Base-by-base conservation (phyloP, 1,140 invertebrate genomes). In the Drosophila ogumai region DNA sequence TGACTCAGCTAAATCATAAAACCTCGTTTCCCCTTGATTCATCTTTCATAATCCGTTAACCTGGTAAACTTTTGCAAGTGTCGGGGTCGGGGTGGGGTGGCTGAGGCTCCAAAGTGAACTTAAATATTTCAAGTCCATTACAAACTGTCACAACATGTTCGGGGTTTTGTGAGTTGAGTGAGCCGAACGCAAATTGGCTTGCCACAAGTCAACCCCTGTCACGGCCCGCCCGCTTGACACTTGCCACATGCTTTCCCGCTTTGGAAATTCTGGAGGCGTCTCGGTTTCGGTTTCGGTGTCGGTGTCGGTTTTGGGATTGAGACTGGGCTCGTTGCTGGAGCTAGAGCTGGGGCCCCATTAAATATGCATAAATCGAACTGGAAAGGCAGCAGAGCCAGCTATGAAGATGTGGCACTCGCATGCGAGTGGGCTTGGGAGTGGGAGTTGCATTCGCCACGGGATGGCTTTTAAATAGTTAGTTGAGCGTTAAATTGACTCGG, bases 401-500 rank as follows among this genome's bases (percentile, higher is more conserved):
- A 64, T 28, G 57, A 58, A 60, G 46, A 64, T 41, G 75, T 41
- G 43, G 43, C 71, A 60, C 32, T 41, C 31, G n/a, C n/a, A 19
- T 58, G 52, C 28, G 43, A 49, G 31, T 49, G 50, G 50, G 32
- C 19, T 13, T 19, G 50, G 31, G 59, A 44, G 71, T 54, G 31
- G 44, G 66, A 58, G 74, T 52, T 74, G 56, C 32, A 61, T 46
- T 61, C 55, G 55, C 58, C 58, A 34, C 28, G 54, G 47, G 44
- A 46, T 66, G 58, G 68, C 58, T 72, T 68, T 81, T 57, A 81
- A 88, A 75, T 90, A 81, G 74, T 87, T 77, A 82, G 76, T 79
- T 79, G 78, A 90, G 85, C 85, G 77, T 81, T 85, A 90, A 88
- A 88, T 85, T 88, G 85, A 72, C 85, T 88, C 71, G 68, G 69